Percentiles rank a stretch among this genome's conserved stretches.
Conservation (phyloP, 1,140 invertebrate genomes). For the Caenorhabditis tropicalis region DNA sequence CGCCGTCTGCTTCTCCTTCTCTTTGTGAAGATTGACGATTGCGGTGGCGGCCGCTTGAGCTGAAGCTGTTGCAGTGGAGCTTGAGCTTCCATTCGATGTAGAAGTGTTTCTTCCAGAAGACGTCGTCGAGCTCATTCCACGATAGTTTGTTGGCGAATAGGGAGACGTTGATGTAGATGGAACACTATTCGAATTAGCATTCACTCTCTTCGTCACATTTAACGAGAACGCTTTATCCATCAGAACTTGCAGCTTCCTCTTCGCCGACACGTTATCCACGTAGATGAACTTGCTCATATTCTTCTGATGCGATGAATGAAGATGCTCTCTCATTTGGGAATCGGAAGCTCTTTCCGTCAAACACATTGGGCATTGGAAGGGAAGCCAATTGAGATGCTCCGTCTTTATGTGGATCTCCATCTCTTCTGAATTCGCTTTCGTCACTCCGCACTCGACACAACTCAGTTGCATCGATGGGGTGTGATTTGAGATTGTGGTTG, state of each 20-base stretch:
- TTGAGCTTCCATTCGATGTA: background rate
- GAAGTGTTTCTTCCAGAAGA: slow-evolving; percentile 34
- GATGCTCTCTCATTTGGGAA: slow-evolving; percentile 69
- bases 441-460: slow-evolving; percentile 56
- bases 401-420: slow-evolving; percentile 68
- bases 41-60: slow-evolving; percentile 24
- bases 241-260: slow-evolving; percentile 64
- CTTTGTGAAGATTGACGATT: slow-evolving; percentile 34
- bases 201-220: slow-evolving; percentile 45
- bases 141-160: slow-evolving; percentile 7
- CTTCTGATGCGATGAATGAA: slow-evolving; percentile 69
- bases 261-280: slow-evolving; percentile 67
- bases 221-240: slow-evolving; percentile 64
- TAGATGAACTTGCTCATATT: slow-evolving; percentile 66
- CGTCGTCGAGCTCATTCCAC: background rate
- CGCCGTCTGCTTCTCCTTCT: background rate
- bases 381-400: slow-evolving; percentile 71
- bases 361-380: slow-evolving; percentile 67
- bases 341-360: slow-evolving; percentile 63
- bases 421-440: slow-evolving; percentile 52
- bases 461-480: slow-evolving; percentile 49
- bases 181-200: background rate
- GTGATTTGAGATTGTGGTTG: slow-evolving; percentile 40
- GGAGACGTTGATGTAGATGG: background rate
- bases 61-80: background rate